phyloP scores from a whole-genome alignment of 2,888 invertebrate species.

The Netelia fuscicornis region DNA sequence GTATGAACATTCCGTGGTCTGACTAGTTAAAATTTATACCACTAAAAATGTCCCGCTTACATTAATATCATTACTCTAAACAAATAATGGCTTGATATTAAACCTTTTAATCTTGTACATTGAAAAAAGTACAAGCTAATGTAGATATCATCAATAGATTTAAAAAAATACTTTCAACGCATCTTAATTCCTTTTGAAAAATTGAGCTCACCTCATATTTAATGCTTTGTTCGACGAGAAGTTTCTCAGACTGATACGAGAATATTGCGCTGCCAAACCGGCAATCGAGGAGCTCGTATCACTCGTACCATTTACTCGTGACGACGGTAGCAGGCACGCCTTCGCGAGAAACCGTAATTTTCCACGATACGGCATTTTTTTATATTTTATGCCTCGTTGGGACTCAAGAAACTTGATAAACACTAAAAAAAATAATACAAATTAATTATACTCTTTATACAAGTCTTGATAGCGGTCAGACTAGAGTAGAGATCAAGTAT shows the following conservation, averaged over 20 bases:
- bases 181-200: neutral
- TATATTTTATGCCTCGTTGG: neutral
- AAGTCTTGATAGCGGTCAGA: neutral
- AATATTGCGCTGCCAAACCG: slow-evolving; percentile 63
- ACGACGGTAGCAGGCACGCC: slow-evolving; percentile 70
- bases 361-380: slow-evolving; percentile 77
- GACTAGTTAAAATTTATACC: slow-evolving; percentile 19
- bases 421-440: neutral
- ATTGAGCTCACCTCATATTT: slow-evolving; percentile 78
- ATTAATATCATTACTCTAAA: neutral
- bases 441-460: neutral
- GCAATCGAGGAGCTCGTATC: slow-evolving; percentile 66
- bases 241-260: slow-evolving; percentile 71
- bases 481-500: neutral
- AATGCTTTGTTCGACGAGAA: slow-evolving; percentile 76
- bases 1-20: slow-evolving; percentile 3
- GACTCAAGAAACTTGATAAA: neutral
- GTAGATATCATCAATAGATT: neutral
- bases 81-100: neutral
- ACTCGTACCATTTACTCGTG: slow-evolving; percentile 59
- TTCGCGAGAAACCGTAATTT: slow-evolving; percentile 75
- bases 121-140: neutral
- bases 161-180: neutral
- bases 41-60: neutral
- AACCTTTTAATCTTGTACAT: neutral